A percentile compares a stretch with the other conserved stretches of the same genome.
These are phyloP conservation scores for Alloscopus bannaensis DNA, from an alignment of 2,888 invertebrate genomes.

Conservation along the genomic window DNA sequence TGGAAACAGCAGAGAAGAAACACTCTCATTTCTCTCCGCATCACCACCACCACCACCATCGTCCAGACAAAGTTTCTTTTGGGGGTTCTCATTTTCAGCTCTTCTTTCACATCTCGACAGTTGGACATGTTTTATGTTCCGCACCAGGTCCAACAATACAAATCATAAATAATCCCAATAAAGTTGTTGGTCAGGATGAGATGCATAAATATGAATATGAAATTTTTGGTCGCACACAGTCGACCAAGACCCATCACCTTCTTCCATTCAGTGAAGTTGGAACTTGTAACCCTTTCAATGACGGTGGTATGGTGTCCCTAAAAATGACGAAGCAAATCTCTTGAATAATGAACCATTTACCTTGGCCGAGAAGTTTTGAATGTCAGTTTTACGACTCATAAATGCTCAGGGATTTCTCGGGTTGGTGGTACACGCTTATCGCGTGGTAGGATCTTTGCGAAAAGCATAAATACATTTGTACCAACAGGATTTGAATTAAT, in stretches of 20 bases:
- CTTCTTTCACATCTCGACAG: neutral
- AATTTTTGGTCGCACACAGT: conserved; percentile 37
- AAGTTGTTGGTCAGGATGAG: conserved; percentile 46
- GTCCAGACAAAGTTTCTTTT: conserved; percentile 11
- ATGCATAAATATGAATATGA: conserved; percentile 39
- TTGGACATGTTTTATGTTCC: conserved; percentile 35
- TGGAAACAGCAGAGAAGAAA: too few relatives aligned
- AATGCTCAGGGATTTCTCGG: too few relatives aligned
- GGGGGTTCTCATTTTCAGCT: conserved; percentile 28
- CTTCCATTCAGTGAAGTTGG: neutral
- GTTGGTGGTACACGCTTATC: too few relatives aligned
- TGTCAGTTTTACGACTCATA: conserved; percentile 55
- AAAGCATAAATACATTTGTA: conserved; percentile 19
- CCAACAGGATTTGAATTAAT: neutral
- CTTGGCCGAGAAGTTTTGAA: conserved; percentile 25
- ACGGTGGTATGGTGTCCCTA: conserved; percentile 52
- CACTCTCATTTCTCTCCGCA: neutral
- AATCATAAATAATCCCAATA: conserved; percentile 54
- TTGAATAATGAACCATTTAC: conserved; percentile 22
- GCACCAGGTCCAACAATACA: conserved; percentile 37
- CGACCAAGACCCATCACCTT: neutral
- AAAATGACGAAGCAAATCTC: conserved; percentile 42
- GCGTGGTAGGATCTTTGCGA: conserved; percentile 1
- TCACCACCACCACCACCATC: too few relatives aligned
- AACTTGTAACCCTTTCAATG: conserved; percentile 40